Conservation (phyloP, 2,888 invertebrate genomes). For the Pediacus dermestoides region DNA sequence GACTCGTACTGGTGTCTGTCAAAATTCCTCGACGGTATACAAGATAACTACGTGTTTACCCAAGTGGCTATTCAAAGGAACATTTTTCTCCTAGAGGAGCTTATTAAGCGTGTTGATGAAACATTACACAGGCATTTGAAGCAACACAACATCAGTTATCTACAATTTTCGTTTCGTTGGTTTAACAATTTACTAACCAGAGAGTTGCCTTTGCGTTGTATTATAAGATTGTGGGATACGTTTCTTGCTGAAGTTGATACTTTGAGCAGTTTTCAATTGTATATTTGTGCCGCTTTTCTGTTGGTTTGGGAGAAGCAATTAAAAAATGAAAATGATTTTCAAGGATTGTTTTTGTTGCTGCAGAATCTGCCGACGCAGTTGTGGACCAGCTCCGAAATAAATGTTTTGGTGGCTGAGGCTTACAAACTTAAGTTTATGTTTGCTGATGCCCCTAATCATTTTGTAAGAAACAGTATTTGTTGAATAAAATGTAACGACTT, state of each 20-base stretch:
- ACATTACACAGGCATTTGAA: constrained; percentile 88
- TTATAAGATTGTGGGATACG: constrained; percentile 98
- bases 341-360: constrained; percentile 92
- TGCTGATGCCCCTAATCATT: constrained; percentile 95
- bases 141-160: constrained; percentile 91
- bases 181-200: constrained; percentile 98
- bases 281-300: constrained; percentile 98
- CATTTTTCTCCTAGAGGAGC: constrained; percentile 92
- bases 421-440: constrained; percentile 96
- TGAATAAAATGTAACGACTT: too few relatives aligned
- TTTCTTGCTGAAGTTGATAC: constrained; percentile 95
- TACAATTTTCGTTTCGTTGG: constrained; percentile 99
- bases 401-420: constrained; percentile 94
- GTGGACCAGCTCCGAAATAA: constrained; percentile 95
- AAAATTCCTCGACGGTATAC: constrained; percentile 96
- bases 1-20: constrained; percentile 99
- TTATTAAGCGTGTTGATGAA: constrained; percentile 94
- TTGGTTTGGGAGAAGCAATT: constrained; percentile 89
- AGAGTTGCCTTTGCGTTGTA: constrained; percentile 94
- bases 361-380: constrained; percentile 98
- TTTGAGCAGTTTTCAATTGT: constrained; percentile 95
- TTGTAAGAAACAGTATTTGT: constrained; percentile 57
- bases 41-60: constrained; percentile 99
- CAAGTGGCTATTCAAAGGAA: constrained; percentile 99
- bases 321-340: constrained; percentile 91